Percentiles rank a stretch among this genome's conserved stretches.
Evolutionary conservation across 2,113 vertebrate genomes (phyloP).

Genomic region (Lycocorax pyrrhopterus): DNA sequence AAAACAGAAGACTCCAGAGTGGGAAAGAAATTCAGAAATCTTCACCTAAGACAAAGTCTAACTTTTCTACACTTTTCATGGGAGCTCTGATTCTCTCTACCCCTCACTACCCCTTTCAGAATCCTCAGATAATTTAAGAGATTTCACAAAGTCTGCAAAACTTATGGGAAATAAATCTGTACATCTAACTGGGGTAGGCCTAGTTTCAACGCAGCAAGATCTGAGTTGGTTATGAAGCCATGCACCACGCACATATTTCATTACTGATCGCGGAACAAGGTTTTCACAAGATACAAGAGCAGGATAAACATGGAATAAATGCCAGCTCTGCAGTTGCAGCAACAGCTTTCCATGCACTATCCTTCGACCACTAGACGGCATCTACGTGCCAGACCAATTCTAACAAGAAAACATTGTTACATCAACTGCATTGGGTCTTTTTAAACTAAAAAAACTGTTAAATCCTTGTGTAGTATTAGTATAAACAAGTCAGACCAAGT

Average conservation of each 20-base stretch:
- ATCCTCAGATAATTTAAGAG: background rate
- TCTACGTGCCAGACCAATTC: background rate
- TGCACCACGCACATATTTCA: background rate
- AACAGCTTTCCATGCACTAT: background rate
- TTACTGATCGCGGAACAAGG: background rate
- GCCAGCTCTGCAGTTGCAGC: background rate
- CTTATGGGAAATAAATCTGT: background rate
- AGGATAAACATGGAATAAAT: background rate
- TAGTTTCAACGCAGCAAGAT: background rate
- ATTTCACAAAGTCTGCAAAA: background rate
- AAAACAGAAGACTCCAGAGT: background rate
- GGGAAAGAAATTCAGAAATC: background rate
- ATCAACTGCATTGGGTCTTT: rapidly evolving
- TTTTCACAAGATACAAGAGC: background rate
- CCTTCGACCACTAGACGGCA: slow-evolving; percentile 14
- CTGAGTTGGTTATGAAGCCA: background rate
- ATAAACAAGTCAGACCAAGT: background rate
- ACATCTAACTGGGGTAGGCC: background rate
- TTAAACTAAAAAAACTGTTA: background rate
- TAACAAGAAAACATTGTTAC: background rate
- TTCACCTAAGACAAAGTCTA: background rate
- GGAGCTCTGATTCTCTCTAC: background rate
- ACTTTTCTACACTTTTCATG: background rate
- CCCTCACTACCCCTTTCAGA: background rate
- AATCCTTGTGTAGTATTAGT: background rate